Base-by-base conservation (phyloP, 2,888 invertebrate species). In the Drosophila gaucha region DNA sequence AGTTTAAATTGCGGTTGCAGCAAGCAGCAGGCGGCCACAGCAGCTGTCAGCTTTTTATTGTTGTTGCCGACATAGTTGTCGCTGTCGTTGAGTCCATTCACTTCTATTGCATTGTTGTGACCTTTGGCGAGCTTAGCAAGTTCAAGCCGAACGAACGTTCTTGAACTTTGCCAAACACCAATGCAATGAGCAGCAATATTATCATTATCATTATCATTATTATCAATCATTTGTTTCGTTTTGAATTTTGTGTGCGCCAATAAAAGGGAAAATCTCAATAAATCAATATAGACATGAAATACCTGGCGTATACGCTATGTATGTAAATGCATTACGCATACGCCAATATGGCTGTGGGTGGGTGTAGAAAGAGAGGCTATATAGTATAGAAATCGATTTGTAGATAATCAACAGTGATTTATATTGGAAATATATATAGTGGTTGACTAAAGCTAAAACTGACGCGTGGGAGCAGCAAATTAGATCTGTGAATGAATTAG, bases 1-100 rank as follows among this genome's bases (percentile, higher is more conserved):
- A 88, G 83, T 84, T 86, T 86, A 86, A 84, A 84, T 84, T 84
- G 88, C 84, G 87, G 75, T 84, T 88, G 86, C 86, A 74, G 60
- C 63, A 57, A 2, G 22, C 41, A 14, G 22, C 38, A 20, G 6
- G 26, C 26, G 16, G 12, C 39, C n/a, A 9, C 67, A 46, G 51
- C 59, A 44, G 47, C 77, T 65, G 71, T 67, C 64, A 59, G 73
- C 64, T 68, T 71, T 56, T 54, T 60, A 74, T 85, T 82, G 67
- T 83, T 80, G 66, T 72, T 82, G 80, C 76, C 83, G 83, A 57
- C 86, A 59, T 66, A 60, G 31, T 58, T 62, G 67, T 38, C 41
- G 36, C 41, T 59, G 39, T 63, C 44, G 63, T 62, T 38, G 85
- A 71, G 78, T 89, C 84, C 83, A 88, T 88, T 89, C 74, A 80